Evolutionary conservation across 2,797 vertebrate species (phyloP).

Genomic region (Myotis myotis): DNA sequence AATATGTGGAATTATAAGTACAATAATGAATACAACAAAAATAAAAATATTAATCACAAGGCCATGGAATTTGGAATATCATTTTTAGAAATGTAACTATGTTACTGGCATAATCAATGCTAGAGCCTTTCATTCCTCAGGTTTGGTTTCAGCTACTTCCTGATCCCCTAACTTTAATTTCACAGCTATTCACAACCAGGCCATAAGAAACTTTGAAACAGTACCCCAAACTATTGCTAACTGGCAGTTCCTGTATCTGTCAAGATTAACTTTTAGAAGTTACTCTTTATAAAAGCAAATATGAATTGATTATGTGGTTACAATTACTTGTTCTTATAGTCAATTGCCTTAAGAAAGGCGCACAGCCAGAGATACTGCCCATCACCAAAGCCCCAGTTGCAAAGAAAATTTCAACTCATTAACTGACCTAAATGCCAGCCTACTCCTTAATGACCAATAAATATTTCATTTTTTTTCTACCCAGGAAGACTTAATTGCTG

Average conservation of each 20-base stretch:
- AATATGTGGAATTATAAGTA: neutral
- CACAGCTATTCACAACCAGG: neutral
- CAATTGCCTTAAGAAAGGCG: neutral
- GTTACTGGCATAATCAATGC: neutral
- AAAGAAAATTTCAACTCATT: neutral
- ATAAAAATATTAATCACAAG: neutral
- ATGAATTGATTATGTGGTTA: rapidly evolving
- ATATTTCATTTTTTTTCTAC: slow-evolving; percentile 47
- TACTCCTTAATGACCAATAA: slow-evolving; percentile 24
- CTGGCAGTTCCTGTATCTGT: neutral
- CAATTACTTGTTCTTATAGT: rapidly evolving
- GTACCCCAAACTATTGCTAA: neutral
- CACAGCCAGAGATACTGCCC: neutral
- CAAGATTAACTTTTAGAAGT: neutral
- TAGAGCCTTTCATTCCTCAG: neutral
- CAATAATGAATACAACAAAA: neutral
- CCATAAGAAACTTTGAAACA: neutral
- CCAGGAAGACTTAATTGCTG: slow-evolving; percentile 73
- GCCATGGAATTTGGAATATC: neutral
- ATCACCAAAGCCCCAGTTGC: rapidly evolving
- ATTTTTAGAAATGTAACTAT: neutral
- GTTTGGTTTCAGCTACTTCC: neutral
- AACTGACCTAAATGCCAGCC: neutral
- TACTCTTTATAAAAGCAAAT: neutral
- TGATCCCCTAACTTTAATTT: neutral